Conservation (phyloP, 2,888 invertebrate species). For the Standfussiana lucernea region DNA sequence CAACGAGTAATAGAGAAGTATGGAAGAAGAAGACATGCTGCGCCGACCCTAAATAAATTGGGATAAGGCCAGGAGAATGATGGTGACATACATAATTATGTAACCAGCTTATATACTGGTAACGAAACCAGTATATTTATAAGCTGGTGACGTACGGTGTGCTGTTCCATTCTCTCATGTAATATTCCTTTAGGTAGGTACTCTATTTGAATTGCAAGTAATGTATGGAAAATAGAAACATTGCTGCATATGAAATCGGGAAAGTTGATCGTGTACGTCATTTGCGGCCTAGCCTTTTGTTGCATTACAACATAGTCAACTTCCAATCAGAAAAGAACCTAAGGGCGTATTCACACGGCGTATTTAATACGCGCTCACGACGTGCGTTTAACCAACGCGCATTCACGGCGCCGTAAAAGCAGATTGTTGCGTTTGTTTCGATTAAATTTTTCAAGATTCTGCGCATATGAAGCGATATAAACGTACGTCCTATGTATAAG, state of each 20-base stretch:
- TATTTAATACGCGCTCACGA: no score
- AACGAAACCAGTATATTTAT: no score
- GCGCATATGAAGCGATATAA: background rate
- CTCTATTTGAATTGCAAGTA: conserved; percentile 16
- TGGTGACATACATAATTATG: no score
- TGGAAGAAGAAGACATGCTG: no score
- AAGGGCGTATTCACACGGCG: no score
- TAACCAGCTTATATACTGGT: background rate
- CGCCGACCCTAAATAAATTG: no score
- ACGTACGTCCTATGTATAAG: no score
- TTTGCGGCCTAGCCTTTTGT: background rate
- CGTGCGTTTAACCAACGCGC: background rate
- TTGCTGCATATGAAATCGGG: background rate
- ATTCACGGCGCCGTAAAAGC: no score
- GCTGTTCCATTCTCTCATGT: background rate
- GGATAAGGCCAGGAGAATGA: no score
- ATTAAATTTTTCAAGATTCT: background rate
- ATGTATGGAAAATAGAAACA: conserved; percentile 9
- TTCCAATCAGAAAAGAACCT: no score
- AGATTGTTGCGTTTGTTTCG: background rate
- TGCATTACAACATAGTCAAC: background rate
- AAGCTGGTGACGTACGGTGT: background rate
- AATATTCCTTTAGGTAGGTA: background rate
- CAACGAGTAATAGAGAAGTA: no score
- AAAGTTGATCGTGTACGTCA: conserved; percentile 15